phyloP scores from a whole-genome alignment of 2,888 invertebrate species.

The Xanthia togata region DNA sequence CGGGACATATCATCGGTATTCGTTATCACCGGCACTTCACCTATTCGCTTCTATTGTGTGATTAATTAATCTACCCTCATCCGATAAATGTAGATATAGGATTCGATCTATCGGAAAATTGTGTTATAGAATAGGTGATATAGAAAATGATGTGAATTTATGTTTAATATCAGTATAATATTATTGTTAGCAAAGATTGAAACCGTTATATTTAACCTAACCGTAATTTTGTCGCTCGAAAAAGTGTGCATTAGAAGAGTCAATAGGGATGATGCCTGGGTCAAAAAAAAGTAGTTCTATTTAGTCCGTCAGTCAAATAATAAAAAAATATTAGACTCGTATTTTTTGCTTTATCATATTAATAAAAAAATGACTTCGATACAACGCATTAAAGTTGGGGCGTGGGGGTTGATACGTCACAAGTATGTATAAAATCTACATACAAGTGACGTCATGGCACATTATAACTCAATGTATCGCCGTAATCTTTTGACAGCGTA shows the following conservation, averaged over 20 bases:
- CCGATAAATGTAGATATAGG: background rate
- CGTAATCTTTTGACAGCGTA: too few relatives aligned
- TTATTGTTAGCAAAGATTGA: background rate
- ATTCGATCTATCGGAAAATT: slow-evolving; percentile 3
- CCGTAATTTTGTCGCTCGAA: background rate
- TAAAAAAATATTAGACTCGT: too few relatives aligned
- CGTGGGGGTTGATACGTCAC: too few relatives aligned
- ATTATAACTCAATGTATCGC: too few relatives aligned
- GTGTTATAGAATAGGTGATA: background rate
- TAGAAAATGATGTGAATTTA: background rate
- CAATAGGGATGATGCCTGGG: too few relatives aligned
- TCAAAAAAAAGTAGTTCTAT: too few relatives aligned
- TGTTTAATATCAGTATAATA: background rate
- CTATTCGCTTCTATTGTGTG: slow-evolving; percentile 27
- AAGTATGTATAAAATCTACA: too few relatives aligned
- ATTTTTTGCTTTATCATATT: too few relatives aligned
- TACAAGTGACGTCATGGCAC: too few relatives aligned
- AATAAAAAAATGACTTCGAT: too few relatives aligned
- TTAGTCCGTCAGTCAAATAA: too few relatives aligned
- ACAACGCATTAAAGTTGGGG: too few relatives aligned
- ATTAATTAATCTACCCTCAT: slow-evolving; percentile 44
- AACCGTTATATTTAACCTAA: background rate
- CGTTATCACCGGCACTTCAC: slow-evolving; percentile 15
- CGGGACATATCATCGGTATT: background rate
- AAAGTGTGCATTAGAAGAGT: background rate